Percentiles rank a stretch among this genome's conserved stretches.
phyloP scores from a whole-genome alignment of 2,888 invertebrate species.

The Periphyllus acericola region DNA sequence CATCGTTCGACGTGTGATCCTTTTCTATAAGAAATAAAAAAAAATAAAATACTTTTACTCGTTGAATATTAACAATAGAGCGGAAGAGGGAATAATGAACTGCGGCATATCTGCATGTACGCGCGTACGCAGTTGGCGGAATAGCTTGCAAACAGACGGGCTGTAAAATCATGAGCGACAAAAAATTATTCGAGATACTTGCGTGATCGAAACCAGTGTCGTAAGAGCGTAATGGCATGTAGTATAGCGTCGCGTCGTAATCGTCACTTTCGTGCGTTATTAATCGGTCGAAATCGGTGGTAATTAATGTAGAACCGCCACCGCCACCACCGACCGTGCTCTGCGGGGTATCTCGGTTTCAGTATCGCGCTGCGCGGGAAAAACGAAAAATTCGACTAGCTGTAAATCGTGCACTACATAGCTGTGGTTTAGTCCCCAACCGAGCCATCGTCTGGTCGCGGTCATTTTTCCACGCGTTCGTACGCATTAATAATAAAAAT shows the following conservation, averaged over 20 bases:
- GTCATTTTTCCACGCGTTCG: not conserved
- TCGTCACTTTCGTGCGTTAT: not conserved
- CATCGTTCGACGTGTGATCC: slow-evolving; percentile 2
- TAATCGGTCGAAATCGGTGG: not conserved
- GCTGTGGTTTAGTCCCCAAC: no score
- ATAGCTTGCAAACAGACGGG: no score
- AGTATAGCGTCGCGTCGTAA: not conserved
- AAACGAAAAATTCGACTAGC: not conserved
- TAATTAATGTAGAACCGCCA: not conserved
- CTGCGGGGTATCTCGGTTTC: not conserved
- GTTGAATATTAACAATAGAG: not conserved
- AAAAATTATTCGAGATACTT: no score
- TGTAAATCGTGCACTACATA: no score
- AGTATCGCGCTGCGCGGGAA: not conserved
- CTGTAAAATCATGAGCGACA: no score
- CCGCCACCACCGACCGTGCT: not conserved
- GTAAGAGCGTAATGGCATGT: not conserved
- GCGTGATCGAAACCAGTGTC: no score
- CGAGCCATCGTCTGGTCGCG: not conserved
- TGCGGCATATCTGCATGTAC: no score
- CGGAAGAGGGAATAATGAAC: not conserved
- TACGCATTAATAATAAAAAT: not conserved
- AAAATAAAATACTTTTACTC: not conserved
- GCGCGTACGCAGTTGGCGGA: no score
- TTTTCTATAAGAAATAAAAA: not conserved